These are phyloP conservation scores for Sphyrna mokarran DNA, from an alignment of 2,113 vertebrate genomes.

Conservation along the genomic window DNA sequence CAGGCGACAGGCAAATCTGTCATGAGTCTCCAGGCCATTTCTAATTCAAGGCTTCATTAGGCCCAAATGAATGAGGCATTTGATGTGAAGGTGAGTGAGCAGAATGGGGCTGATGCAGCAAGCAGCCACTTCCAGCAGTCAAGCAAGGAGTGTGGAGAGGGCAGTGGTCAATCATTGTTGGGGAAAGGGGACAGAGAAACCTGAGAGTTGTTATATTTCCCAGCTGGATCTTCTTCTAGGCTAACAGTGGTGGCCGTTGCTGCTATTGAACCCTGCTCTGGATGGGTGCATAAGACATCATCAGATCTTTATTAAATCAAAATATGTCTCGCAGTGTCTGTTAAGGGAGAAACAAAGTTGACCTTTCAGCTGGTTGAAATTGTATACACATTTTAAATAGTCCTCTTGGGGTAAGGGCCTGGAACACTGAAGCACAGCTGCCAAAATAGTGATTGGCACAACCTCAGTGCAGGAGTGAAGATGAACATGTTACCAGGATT, in stretches of 20 bases:
- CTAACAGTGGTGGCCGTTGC: background rate
- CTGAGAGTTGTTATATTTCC: background rate
- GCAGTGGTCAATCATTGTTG: background rate
- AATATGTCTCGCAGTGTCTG: no score
- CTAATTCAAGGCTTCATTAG: background rate
- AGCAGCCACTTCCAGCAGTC: background rate
- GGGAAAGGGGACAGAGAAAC: background rate
- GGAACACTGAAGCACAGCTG: background rate
- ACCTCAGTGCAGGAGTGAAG: background rate
- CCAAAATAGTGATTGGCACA: background rate
- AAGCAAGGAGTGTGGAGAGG: background rate
- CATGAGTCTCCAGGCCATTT: background rate
- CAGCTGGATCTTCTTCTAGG: background rate
- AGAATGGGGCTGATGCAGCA: background rate
- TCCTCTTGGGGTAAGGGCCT: background rate
- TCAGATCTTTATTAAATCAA: background rate
- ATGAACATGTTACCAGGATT: background rate
- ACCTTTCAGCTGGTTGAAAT: no score
- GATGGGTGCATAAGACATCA: no score
- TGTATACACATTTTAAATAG: background rate
- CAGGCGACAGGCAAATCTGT: background rate
- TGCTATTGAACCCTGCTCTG: background rate
- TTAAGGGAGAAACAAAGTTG: no score
- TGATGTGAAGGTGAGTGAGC: background rate
- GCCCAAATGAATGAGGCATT: background rate